phyloP scores from a whole-genome alignment of 2,888 invertebrate genomes.

The Scaptomyza polygonia region DNA sequence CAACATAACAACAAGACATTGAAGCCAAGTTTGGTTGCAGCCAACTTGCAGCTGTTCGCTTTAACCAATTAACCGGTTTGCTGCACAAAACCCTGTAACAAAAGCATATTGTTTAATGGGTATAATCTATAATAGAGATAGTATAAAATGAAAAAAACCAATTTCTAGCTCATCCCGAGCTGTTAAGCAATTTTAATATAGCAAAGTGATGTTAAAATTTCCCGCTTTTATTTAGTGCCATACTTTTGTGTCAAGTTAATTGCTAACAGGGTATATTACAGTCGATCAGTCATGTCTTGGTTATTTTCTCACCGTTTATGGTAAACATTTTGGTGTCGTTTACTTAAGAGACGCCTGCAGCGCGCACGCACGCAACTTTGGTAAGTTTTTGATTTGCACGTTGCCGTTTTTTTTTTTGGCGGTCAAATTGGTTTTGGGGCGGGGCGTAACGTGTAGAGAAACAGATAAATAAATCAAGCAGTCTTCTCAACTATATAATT shows the following conservation, averaged over 20 bases:
- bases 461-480: conserved; percentile 8
- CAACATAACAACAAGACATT: conserved; percentile 38
- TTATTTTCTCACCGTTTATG: conserved; percentile 17
- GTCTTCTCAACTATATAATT: conserved; percentile 5
- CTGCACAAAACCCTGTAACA: conserved; percentile 18
- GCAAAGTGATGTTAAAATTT: background rate
- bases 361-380: conserved; percentile 55
- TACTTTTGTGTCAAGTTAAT: background rate
- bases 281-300: background rate
- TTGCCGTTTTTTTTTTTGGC: conserved; percentile 53
- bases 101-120: background rate
- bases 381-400: conserved; percentile 47
- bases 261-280: conserved; percentile 1
- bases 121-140: background rate
- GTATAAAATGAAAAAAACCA: too few relatives aligned
- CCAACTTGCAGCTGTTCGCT: conserved; percentile 54
- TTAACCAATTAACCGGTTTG: conserved; percentile 49
- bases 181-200: conserved; percentile 1
- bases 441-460: conserved; percentile 35
- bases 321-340: conserved; percentile 40
- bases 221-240: background rate
- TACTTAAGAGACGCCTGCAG: conserved; percentile 54
- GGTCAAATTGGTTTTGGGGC: conserved; percentile 59
- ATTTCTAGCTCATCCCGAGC: background rate
- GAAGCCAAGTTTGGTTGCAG: conserved; percentile 45